These are phyloP conservation scores for Elmis aenea DNA, from an alignment of 2,888 invertebrate genomes.

Conservation along the genomic window DNA sequence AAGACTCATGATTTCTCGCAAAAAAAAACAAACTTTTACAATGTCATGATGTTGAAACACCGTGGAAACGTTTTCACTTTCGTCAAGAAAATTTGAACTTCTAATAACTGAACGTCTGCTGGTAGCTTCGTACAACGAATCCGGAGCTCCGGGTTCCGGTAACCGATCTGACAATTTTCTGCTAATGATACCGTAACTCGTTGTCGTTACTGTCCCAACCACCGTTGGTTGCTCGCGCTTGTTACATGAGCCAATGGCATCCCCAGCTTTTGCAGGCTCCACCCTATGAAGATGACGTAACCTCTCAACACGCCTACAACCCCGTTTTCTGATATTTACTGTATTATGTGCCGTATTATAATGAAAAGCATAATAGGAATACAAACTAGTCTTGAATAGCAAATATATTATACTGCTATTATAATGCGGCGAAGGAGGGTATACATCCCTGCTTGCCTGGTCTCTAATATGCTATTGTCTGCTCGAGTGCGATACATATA, in stretches of 20 bases:
- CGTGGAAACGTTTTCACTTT: not conserved
- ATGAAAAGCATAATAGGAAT: slow-evolving; percentile 43
- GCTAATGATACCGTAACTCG: slow-evolving; percentile 23
- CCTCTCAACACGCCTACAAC: slow-evolving; percentile 12
- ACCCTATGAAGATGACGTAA: slow-evolving; percentile 29
- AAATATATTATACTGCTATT: slow-evolving; percentile 41
- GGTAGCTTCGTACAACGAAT: slow-evolving; percentile 5
- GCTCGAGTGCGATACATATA: slow-evolving; percentile 18
- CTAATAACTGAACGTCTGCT: too few species aligned
- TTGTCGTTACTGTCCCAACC: slow-evolving; percentile 30
- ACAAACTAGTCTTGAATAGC: slow-evolving; percentile 46
- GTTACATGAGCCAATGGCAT: slow-evolving; percentile 40
- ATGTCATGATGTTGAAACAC: not conserved
- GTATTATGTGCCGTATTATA: slow-evolving; percentile 42
- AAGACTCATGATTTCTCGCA: slow-evolving; percentile 60
- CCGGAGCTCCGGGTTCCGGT: slow-evolving; percentile 20
- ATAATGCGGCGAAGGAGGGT: slow-evolving; percentile 30
- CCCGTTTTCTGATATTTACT: slow-evolving; percentile 38
- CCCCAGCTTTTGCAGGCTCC: slow-evolving; percentile 16
- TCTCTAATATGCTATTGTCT: slow-evolving; percentile 14
- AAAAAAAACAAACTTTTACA: not conserved
- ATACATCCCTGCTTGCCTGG: too few species aligned
- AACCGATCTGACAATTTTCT: slow-evolving; percentile 20
- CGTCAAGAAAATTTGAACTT: slow-evolving; percentile 4
- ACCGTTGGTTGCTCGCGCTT: slow-evolving; percentile 43